Conservation (phyloP, 2,888 invertebrate genomes). For the Perithous albicinctus region DNA sequence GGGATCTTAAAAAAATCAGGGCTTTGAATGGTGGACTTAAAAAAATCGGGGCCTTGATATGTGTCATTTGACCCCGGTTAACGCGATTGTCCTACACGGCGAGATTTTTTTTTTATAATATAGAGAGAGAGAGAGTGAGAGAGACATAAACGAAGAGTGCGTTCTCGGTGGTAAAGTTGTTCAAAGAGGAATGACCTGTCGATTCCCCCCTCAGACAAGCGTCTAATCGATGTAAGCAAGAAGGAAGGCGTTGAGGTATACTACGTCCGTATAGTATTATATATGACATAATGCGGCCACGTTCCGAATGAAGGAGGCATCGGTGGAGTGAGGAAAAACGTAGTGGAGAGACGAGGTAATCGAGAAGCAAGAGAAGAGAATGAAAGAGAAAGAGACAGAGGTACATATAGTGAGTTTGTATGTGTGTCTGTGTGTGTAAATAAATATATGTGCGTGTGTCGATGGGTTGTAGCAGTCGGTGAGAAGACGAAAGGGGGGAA, state of each 20-base stretch:
- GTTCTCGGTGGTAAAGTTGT: constrained; percentile 39
- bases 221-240: constrained; percentile 78
- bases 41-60: too few relatives aligned
- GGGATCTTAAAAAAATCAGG: too few relatives aligned
- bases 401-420: constrained; percentile 1
- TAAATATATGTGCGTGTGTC: constrained; percentile 15
- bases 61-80: too few relatives aligned
- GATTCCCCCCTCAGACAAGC: constrained; percentile 19
- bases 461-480: constrained; percentile 53
- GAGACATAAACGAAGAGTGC: constrained; percentile 22
- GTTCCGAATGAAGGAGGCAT: constrained; percentile 76
- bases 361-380: constrained; percentile 29
- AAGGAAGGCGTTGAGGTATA: constrained; percentile 56
- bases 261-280: constrained; percentile 61
- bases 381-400: constrained; percentile 47
- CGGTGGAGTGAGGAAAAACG: constrained; percentile 77
- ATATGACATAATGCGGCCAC: constrained; percentile 78
- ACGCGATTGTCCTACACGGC: too few relatives aligned
- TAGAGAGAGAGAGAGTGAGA: too few relatives aligned
- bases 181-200: constrained; percentile 53
- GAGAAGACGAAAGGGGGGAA: constrained; percentile 65
- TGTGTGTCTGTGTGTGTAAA: not conserved
- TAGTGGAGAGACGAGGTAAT: constrained; percentile 39
- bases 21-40: too few relatives aligned
- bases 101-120: too few relatives aligned